Evolutionary conservation across 2,113 vertebrate genomes (phyloP), one percentile per base, ranked within the genome.

Genomic region (Leptosomus discolor): DNA sequence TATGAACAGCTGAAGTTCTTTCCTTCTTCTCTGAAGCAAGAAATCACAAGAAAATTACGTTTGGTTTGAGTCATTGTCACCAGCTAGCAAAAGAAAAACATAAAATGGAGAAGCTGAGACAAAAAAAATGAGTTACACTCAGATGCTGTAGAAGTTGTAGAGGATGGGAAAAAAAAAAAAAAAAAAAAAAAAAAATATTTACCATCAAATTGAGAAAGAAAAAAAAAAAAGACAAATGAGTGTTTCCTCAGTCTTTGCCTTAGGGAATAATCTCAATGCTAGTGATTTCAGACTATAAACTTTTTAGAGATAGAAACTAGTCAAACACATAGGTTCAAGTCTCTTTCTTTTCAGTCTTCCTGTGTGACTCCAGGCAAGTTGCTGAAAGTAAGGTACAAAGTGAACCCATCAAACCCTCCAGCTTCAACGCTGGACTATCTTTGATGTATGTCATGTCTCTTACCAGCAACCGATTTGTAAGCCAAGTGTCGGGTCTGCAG

Each of bases 1-100:
- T 94, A 95, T 94, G 98, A 98, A 97, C 96, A 97, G 96, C 95
- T 97, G 94, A 96, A 97, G 85, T 96, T 51, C 94, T 94, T 98
- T 94, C 61, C 86, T 97, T 96, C 64, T 96, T 54, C 24, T 97
- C 79, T 91, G 85, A 96, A 98, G 92, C 93, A 97, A 85, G 96
- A 97, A 96, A 95, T 93, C 64, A 85, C 51, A 81, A 93, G 91
- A 88, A 97, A 98, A 97, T 88, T 91, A 88, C 45, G 54, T 88
- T 87, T 41, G 41, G 21, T 92, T 96, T 97, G 97, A 98, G 95
- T 96, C 90, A 95, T 65, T 97, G 91, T 94, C 81, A 95, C 37
- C 71, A 90, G 79, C 95, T 96, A 83, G 30, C 43, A 85, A 89
- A 80, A 79, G 61, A 48, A 77, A 86, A 95, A 71, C 76, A 81